These are phyloP conservation scores for Sebastes minor DNA, from an alignment of 2,797 vertebrate species.

Conservation along the genomic window DNA sequence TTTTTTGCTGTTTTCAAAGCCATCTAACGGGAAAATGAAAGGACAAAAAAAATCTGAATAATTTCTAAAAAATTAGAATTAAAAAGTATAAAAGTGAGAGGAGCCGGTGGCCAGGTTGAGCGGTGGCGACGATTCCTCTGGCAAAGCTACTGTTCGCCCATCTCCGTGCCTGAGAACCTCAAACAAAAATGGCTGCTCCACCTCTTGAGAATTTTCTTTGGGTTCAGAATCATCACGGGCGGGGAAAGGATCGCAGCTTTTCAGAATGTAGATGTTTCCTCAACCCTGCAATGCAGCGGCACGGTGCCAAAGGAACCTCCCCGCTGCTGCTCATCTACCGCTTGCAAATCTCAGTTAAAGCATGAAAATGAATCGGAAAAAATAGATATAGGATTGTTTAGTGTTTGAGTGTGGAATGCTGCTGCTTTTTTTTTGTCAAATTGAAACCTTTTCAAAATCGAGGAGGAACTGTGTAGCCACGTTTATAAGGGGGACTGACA, in stretches of 20 bases:
- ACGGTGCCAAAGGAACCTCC: slow-evolving; percentile 37
- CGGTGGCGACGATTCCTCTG: not conserved
- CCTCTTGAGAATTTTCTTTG: slow-evolving; percentile 8
- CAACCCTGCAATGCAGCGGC: slow-evolving; percentile 21
- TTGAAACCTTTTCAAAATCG: slow-evolving; percentile 15
- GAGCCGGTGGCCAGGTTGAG: slow-evolving; percentile 12
- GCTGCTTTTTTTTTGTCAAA: slow-evolving; percentile 60
- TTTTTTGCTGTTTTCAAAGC: slow-evolving; percentile 43
- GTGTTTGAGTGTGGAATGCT: slow-evolving; percentile 75
- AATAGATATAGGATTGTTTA: slow-evolving; percentile 58
- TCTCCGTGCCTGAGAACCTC: not conserved
- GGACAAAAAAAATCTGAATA: slow-evolving; percentile 48
- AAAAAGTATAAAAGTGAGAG: slow-evolving; percentile 51
- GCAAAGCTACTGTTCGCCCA: not conserved
- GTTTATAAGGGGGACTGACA: not conserved
- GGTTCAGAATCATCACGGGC: not conserved
- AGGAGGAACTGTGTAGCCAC: slow-evolving; percentile 47
- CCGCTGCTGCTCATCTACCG: not conserved
- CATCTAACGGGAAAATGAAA: slow-evolving; percentile 14
- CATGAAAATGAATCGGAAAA: slow-evolving; percentile 56
- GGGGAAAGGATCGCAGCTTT: slow-evolving; percentile 13
- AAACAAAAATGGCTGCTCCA: slow-evolving; percentile 42
- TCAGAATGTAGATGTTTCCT: slow-evolving; percentile 65
- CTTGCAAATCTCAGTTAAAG: slow-evolving; percentile 41
- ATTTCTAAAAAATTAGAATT: slow-evolving; percentile 42